Conservation (phyloP, 2,797 vertebrate species). For the Enteromius argenteus region DNA sequence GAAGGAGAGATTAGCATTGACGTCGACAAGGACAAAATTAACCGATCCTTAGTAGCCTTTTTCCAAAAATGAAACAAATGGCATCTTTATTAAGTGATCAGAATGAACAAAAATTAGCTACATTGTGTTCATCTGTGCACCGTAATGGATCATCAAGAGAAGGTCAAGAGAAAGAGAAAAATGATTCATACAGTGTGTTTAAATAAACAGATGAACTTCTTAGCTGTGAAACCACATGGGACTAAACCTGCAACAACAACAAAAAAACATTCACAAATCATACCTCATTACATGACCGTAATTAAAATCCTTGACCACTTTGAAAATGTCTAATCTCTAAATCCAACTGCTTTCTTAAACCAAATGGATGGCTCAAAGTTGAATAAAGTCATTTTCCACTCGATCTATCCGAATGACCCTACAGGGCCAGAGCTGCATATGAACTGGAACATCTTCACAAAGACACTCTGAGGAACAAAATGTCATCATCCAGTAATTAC, state of each 20-base stretch:
- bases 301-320: not conserved
- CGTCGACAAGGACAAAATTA: not conserved
- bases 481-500: slow-evolving; percentile 18
- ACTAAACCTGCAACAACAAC: not conserved
- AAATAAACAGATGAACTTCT: not conserved
- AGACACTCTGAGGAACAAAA: slow-evolving; percentile 25
- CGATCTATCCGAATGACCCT: slow-evolving; percentile 8
- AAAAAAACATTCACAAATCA: not conserved
- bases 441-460: slow-evolving; percentile 4
- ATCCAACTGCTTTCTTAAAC: not conserved
- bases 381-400: slow-evolving; percentile 25
- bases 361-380: slow-evolving; percentile 12
- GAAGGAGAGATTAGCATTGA: not conserved
- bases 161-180: not conserved
- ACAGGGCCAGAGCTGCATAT: not conserved
- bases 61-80: not conserved
- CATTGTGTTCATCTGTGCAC: not conserved
- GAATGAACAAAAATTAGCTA: not conserved
- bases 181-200: not conserved
- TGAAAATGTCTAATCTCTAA: not conserved
- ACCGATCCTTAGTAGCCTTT: not conserved
- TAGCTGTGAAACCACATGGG: not conserved
- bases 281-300: not conserved
- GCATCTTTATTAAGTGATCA: not conserved
- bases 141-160: not conserved